Base-by-base conservation (phyloP, 2,797 vertebrate genomes). In the Craterocephalus amniculus region DNA sequence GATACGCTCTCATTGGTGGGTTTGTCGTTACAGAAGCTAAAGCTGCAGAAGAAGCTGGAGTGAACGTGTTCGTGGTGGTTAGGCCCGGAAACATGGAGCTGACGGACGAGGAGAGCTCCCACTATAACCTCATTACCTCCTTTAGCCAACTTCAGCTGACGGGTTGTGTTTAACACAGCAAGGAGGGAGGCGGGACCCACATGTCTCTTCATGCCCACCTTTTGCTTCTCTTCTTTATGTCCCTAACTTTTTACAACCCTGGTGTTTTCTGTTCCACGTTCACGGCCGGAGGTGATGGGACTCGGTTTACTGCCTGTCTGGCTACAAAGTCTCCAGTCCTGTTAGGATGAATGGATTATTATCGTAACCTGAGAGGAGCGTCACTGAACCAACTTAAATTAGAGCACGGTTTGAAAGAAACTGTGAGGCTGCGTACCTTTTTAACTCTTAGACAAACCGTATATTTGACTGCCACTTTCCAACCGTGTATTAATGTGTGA, bases 61-160 rank as follows among this genome's bases (percentile, higher is more conserved):
- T 95, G 73, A 97, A 96, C 0, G 96, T 97, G 51, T 95, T 95
- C 16, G 83, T 99, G 83, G 97, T 99, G 72, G 94, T 97, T 68
- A 87, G 97, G 63, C 96, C 97, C 0, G 97, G 98, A 48, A 99
- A 99, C 2, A 94, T 95, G 31, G 96, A 97, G 75, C 84, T 99
- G 76, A 98, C 96, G 0, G 97, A 99, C 0, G 97, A 98, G 9
- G 97, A 99, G 86, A 94, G 95, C 45, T 92, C 92, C 0, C 95
- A 95, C 73, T 98, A 97, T 76, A 94, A 79, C 80, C 94, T 97
- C 84, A 91, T 97, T 70, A 94, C 96, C 0, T 96, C 97, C 83
- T 99, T 99, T 88, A 93, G 83, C 1, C 96, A 98, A 78, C 93
- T 99, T 12, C 89, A 91, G 79, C 82, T 95, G 84, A 92, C 87